phyloP scores from a whole-genome alignment of 2,113 vertebrate genomes.

The Sprattus sprattus region DNA sequence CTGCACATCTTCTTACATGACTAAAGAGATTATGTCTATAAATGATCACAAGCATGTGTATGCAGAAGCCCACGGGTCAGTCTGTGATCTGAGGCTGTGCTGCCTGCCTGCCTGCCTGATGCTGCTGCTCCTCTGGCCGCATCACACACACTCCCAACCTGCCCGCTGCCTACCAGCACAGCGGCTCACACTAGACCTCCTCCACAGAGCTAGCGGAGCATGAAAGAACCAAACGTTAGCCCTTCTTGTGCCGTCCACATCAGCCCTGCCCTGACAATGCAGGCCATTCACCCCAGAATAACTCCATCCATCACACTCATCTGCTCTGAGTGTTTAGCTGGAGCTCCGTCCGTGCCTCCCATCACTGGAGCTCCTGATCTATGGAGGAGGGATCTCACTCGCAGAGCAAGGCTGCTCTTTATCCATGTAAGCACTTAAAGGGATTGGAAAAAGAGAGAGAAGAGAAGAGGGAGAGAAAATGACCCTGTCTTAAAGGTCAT shows the following conservation, averaged over 20 bases:
- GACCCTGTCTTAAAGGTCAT: constrained; percentile 46
- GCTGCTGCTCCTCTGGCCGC: too few relatives aligned
- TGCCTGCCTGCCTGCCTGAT: neutral
- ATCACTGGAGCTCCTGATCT: too few relatives aligned
- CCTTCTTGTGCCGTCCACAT: neutral
- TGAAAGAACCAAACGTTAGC: neutral
- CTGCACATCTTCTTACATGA: neutral
- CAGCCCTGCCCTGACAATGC: neutral
- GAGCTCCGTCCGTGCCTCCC: neutral
- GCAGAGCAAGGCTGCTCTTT: constrained; percentile 53
- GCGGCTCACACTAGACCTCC: neutral
- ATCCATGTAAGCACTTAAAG: constrained; percentile 62
- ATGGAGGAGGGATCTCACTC: neutral
- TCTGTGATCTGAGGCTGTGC: neutral
- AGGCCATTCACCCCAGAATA: too few relatives aligned
- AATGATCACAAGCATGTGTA: neutral
- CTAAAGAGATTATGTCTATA: neutral
- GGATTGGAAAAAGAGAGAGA: constrained; percentile 53
- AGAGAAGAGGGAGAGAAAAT: constrained; percentile 44
- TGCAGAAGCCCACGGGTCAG: neutral
- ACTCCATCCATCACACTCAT: neutral
- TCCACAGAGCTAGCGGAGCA: too few relatives aligned
- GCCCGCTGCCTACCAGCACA: too few relatives aligned
- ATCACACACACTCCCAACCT: neutral
- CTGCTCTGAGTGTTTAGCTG: neutral